phyloP scores from a whole-genome alignment of 2,113 vertebrate species.

The Zapornia atra region DNA sequence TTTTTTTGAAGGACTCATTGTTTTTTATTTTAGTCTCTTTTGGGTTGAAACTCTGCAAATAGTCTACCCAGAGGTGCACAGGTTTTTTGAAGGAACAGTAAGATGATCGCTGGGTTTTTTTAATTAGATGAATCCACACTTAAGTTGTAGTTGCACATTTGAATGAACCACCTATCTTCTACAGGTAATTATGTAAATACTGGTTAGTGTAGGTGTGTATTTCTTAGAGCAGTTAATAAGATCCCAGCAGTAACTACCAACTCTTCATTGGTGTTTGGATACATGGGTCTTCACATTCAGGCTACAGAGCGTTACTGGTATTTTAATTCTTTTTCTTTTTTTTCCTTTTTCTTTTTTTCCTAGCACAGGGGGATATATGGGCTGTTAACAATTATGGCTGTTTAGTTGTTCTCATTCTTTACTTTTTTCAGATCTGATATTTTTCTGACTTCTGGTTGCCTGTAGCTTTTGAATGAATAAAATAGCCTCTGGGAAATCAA shows the following conservation, averaged over 20 bases:
- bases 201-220: not conserved
- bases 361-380: not conserved
- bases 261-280: not conserved
- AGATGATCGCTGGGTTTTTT: not conserved
- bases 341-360: not conserved
- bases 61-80: not conserved
- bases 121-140: not conserved
- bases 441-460: not conserved
- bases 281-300: not conserved
- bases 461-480: constrained; percentile 5
- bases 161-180: not conserved
- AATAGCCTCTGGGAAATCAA: not conserved
- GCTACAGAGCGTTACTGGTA: not conserved
- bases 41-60: not conserved
- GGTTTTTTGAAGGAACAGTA: not conserved
- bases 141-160: not conserved
- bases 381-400: not conserved
- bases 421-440: not conserved
- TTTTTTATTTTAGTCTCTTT: not conserved
- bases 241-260: not conserved
- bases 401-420: not conserved
- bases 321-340: not conserved
- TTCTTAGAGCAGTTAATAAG: not conserved
- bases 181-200: not conserved
- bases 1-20: not conserved